Conservation (phyloP, 1,140 invertebrate species). For the Pogonomyrmex barbatus region DNA sequence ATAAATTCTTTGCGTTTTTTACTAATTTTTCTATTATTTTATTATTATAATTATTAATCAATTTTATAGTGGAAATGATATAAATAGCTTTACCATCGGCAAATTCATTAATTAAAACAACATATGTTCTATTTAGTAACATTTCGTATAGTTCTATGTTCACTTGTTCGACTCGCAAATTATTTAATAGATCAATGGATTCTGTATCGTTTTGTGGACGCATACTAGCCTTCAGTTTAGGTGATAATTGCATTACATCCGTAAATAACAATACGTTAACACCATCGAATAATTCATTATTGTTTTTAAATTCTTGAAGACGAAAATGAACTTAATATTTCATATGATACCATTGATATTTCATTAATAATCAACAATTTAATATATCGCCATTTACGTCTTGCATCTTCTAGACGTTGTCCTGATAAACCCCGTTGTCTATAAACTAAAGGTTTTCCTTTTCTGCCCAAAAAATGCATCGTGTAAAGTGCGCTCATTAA, state of each 20-base stretch:
- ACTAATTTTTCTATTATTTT: background rate
- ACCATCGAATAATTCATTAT: background rate
- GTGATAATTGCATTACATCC: slow-evolving; percentile 2
- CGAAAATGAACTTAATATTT: slow-evolving; percentile 4
- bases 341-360: background rate
- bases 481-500: background rate
- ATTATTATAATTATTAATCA: background rate
- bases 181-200: background rate
- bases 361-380: slow-evolving; percentile 1
- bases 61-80: background rate
- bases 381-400: slow-evolving; percentile 4
- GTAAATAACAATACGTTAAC: background rate
- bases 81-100: background rate
- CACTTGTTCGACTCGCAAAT: background rate
- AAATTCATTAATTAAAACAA: slow-evolving; percentile 7
- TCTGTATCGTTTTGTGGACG: background rate
- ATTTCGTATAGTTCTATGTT: background rate
- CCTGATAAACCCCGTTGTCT: background rate
- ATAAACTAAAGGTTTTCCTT: background rate
- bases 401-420: slow-evolving; percentile 10
- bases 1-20: background rate
- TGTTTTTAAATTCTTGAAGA: slow-evolving; percentile 9
- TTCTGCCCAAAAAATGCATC: background rate
- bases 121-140: slow-evolving; percentile 2
- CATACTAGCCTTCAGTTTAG: background rate